A percentile compares a stretch with the other conserved stretches of the same genome.
Conservation (phyloP, 2,113 vertebrate species). For the Melanerpes aurifrons region DNA sequence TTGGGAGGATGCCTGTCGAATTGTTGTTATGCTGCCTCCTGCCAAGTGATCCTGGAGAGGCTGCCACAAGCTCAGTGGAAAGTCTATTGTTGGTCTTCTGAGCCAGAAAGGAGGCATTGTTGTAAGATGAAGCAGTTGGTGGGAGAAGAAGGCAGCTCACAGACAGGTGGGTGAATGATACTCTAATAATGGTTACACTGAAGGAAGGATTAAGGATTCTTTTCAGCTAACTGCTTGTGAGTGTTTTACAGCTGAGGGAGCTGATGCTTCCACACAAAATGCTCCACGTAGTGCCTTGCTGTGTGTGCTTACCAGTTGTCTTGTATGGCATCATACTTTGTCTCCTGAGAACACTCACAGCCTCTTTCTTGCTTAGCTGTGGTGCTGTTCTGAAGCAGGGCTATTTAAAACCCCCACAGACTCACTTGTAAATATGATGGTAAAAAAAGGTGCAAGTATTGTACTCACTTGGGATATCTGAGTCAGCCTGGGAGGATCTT, state of each 20-base stretch:
- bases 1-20: conserved; percentile 51
- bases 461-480: background rate
- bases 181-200: conserved; percentile 19
- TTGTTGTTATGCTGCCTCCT: conserved; percentile 71
- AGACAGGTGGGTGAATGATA: conserved; percentile 70
- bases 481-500: background rate
- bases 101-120: conserved; percentile 44
- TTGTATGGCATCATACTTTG: background rate
- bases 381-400: background rate
- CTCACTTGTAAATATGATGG: background rate
- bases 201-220: conserved; percentile 17
- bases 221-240: background rate
- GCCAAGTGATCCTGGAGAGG: conserved; percentile 41
- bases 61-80: conserved; percentile 63
- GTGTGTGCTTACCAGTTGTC: background rate
- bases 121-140: conserved; percentile 15
- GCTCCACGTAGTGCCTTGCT: background rate
- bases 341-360: background rate
- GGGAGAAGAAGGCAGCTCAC: conserved; percentile 35
- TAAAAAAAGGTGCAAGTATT: background rate
- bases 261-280: background rate
- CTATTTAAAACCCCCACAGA: background rate
- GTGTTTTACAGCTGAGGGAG: conserved; percentile 1
- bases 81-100: conserved; percentile 59
- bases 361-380: background rate